phyloP scores from a whole-genome alignment of 2,888 invertebrate genomes.

The Agriotes lineatus region DNA sequence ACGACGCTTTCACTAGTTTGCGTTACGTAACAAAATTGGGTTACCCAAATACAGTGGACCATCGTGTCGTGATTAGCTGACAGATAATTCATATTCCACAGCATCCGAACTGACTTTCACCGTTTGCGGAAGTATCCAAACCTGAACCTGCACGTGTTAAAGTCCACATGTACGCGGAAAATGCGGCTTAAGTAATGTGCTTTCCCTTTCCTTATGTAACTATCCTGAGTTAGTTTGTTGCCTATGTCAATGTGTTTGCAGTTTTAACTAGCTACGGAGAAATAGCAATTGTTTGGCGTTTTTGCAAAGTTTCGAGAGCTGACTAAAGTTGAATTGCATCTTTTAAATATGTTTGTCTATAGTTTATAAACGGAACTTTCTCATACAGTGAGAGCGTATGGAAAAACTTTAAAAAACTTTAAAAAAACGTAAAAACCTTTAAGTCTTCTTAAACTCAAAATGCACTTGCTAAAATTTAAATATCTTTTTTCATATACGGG shows the following conservation, averaged over 20 bases:
- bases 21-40: conserved; percentile 3
- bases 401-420: too few relatives aligned
- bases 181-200: not conserved
- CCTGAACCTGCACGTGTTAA: not conserved
- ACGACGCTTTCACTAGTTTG: not conserved
- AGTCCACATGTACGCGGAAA: not conserved
- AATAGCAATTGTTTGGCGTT: not conserved
- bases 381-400: too few relatives aligned
- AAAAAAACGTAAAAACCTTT: too few relatives aligned
- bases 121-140: not conserved
- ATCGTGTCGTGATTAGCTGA: not conserved
- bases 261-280: not conserved
- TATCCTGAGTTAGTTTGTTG: not conserved
- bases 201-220: not conserved
- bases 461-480: too few relatives aligned
- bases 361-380: too few relatives aligned
- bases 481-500: too few relatives aligned
- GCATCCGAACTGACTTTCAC: conserved; percentile 7
- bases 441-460: too few relatives aligned
- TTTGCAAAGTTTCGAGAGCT: too few relatives aligned
- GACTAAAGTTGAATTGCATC: too few relatives aligned
- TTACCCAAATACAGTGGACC: not conserved
- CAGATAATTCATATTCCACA: not conserved
- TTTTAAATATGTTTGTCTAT: too few relatives aligned
- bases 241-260: not conserved